These are phyloP conservation scores for Ginglymostoma cirratum DNA, from an alignment of 2,113 vertebrate genomes.

Conservation along the genomic window DNA sequence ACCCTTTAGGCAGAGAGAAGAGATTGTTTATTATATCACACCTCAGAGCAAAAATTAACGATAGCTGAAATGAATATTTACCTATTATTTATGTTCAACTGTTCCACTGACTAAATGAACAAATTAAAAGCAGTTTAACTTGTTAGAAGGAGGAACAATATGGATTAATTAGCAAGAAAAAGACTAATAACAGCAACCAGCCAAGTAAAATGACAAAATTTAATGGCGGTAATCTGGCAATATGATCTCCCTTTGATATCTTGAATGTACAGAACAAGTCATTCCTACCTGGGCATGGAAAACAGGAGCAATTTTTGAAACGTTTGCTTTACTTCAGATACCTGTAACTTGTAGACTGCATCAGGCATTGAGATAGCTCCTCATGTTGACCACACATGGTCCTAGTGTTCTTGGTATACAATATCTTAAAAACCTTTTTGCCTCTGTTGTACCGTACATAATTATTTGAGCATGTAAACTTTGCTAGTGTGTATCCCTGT, in stretches of 20 bases:
- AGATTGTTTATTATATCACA: background rate
- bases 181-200: background rate
- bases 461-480: background rate
- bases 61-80: background rate
- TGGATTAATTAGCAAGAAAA: background rate
- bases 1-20: background rate
- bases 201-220: background rate
- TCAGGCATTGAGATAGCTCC: background rate
- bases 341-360: background rate
- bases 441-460: background rate
- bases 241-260: background rate
- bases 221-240: background rate
- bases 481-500: background rate
- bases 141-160: background rate
- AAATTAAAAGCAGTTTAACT: background rate
- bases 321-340: background rate
- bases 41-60: background rate
- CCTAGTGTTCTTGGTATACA: background rate
- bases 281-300: background rate
- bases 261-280: background rate
- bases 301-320: background rate
- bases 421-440: background rate
- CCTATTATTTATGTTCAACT: background rate
- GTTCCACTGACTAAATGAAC: background rate
- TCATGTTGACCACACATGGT: background rate